phyloP scores from a whole-genome alignment of 2,113 vertebrate species.

The Osmerus mordax region DNA sequence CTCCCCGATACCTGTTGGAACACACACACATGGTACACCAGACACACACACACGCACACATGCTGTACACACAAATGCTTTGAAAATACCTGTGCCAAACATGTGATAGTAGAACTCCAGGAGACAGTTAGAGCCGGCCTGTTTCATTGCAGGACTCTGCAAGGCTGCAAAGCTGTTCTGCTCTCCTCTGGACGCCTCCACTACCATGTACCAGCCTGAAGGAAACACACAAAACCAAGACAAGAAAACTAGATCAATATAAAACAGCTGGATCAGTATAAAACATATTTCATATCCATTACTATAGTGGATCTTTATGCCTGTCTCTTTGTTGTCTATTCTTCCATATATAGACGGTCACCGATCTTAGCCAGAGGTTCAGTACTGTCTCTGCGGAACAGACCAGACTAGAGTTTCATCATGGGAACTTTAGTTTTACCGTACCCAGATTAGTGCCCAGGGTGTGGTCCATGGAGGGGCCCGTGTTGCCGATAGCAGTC shows the following conservation, averaged over 20 bases:
- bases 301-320: too few species aligned
- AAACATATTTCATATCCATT: too few species aligned
- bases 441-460: constrained; percentile 62
- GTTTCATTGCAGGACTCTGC: constrained; percentile 60
- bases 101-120: constrained; percentile 71
- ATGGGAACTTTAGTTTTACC: neutral
- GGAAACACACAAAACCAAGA: neutral
- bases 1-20: constrained; percentile 46
- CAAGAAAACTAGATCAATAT: neutral
- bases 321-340: too few species aligned
- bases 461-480: constrained; percentile 67
- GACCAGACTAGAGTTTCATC: neutral
- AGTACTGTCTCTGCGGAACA: neutral
- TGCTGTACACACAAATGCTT: constrained; percentile 7
- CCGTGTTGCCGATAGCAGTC: constrained; percentile 44
- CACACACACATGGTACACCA: neutral
- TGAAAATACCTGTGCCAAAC: constrained; percentile 58
- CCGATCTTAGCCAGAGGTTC: neutral
- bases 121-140: constrained; percentile 60
- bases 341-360: too few species aligned
- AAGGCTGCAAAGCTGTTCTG: constrained; percentile 60
- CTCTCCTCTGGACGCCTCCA: constrained; percentile 43
- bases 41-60: neutral
- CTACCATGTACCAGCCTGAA: constrained; percentile 70
- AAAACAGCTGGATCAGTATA: too few species aligned